Evolutionary conservation across 2,113 vertebrate species (phyloP).

Genomic region (Neogobius melanostomus): DNA sequence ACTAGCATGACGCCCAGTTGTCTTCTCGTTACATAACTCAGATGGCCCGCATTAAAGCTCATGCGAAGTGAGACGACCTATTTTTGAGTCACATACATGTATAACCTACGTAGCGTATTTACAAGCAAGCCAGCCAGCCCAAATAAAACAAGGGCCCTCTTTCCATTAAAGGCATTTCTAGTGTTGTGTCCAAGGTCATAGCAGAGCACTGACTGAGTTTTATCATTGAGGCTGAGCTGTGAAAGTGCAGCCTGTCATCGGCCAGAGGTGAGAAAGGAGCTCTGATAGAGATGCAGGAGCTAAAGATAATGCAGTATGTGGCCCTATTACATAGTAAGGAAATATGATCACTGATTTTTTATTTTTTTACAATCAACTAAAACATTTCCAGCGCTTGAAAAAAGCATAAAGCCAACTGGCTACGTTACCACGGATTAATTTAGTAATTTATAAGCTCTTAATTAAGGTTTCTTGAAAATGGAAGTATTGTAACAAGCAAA

Average conservation of each 20-base stretch:
- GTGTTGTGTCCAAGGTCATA: background rate
- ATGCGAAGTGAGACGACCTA: background rate
- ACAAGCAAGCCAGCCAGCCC: background rate
- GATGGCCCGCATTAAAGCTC: background rate
- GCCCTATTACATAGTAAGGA: slow-evolving; percentile 11
- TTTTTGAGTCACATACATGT: slow-evolving; percentile 26
- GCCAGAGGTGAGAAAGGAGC: slow-evolving; percentile 27
- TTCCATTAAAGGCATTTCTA: slow-evolving; percentile 23
- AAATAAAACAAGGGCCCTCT: slow-evolving; percentile 5
- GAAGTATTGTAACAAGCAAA: too few relatives aligned
- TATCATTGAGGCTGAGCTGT: slow-evolving; percentile 46
- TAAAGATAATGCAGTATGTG: slow-evolving; percentile 9
- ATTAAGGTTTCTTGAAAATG: too few relatives aligned
- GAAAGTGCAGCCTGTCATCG: slow-evolving; percentile 51
- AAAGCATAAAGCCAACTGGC: too few relatives aligned
- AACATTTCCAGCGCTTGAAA: too few relatives aligned
- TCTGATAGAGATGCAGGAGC: slow-evolving; percentile 38
- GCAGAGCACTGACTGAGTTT: slow-evolving; percentile 10
- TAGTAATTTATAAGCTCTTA: too few relatives aligned
- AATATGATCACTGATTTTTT: too few relatives aligned
- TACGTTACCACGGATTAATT: too few relatives aligned
- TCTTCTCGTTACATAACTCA: slow-evolving; percentile 23
- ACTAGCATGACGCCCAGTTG: slow-evolving; percentile 4
- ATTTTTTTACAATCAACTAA: too few relatives aligned
- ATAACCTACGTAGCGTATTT: slow-evolving; percentile 34